A percentile compares a stretch with the other conserved stretches of the same genome.
These are phyloP conservation scores for Poeciliopsis infans DNA, from an alignment of 2,797 vertebrate genomes.

Conservation along the genomic window DNA sequence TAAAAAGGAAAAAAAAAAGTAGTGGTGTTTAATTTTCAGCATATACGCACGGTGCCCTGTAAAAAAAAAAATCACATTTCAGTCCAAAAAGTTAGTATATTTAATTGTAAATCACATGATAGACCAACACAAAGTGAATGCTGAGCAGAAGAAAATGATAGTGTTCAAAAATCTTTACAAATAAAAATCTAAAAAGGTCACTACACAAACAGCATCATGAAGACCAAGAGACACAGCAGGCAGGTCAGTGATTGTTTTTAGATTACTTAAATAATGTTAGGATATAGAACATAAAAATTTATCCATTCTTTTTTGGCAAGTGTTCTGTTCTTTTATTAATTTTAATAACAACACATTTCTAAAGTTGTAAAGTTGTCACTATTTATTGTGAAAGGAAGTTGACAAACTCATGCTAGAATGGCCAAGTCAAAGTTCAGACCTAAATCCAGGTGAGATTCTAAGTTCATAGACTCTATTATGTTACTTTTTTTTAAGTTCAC, in stretches of 20 bases:
- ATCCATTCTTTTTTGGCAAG: background rate
- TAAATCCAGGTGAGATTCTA: background rate
- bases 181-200: background rate
- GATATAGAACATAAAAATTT: background rate
- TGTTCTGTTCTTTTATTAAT: background rate
- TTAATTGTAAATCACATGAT: background rate
- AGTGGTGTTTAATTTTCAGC: background rate
- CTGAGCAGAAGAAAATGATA: background rate
- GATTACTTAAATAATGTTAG: background rate
- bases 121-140: background rate
- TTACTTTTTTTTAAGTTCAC: background rate
- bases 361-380: background rate
- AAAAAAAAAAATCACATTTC: background rate
- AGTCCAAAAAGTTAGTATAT: background rate
- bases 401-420: background rate
- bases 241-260: background rate
- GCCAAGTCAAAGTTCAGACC: background rate
- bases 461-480: background rate
- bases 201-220: background rate
- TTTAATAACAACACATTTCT: background rate
- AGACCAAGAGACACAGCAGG: background rate
- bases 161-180: background rate
- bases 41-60: background rate
- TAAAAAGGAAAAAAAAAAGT: constrained; percentile 30
- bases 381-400: background rate